phyloP scores from a whole-genome alignment of 23 tunicate genomes.

The Botrylloides violaceus region DNA sequence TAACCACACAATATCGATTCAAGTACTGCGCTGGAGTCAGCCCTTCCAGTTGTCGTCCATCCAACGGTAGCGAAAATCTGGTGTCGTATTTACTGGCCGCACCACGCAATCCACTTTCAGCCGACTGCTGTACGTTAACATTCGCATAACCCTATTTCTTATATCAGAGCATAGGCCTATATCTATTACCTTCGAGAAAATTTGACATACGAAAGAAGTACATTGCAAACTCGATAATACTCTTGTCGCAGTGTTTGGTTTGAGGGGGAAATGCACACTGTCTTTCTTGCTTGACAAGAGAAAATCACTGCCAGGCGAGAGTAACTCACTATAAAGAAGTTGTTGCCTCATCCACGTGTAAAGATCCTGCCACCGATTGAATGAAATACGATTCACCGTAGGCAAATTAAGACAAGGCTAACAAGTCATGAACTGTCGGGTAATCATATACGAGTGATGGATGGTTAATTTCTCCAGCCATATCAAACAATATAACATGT shows the following conservation, averaged over 20 bases:
- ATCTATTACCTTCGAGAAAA: constrained; percentile 14
- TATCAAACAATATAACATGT: too few species aligned
- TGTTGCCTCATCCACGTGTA: constrained; percentile 61
- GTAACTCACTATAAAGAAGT: constrained; percentile 32
- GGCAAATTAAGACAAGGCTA: too few species aligned
- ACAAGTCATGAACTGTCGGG: too few species aligned
- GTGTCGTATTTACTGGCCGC: constrained; percentile 58
- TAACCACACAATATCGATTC: constrained; percentile 40
- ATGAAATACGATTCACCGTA: too few species aligned
- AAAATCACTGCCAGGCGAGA: constrained; percentile 55
- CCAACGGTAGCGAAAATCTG: constrained; percentile 63
- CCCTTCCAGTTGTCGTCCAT: constrained; percentile 34
- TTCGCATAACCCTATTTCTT: background rate
- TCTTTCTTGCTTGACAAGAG: constrained; percentile 24
- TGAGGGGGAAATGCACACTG: constrained; percentile 65
- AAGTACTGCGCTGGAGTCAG: constrained; percentile 57
- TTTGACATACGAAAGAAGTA: constrained; percentile 29
- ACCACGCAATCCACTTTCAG: constrained; percentile 48
- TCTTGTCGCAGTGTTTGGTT: constrained; percentile 76
- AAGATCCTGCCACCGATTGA: too few species aligned
- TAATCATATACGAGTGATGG: too few species aligned
- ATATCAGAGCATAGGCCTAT: background rate
- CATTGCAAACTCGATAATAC: constrained; percentile 29
- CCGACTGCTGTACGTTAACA: too few species aligned
- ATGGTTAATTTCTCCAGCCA: too few species aligned